A percentile compares a stretch with the other conserved stretches of the same genome.
These are phyloP conservation scores for Punctoribates punctum DNA, from an alignment of 2,888 invertebrate genomes.

Conservation along the genomic window DNA sequence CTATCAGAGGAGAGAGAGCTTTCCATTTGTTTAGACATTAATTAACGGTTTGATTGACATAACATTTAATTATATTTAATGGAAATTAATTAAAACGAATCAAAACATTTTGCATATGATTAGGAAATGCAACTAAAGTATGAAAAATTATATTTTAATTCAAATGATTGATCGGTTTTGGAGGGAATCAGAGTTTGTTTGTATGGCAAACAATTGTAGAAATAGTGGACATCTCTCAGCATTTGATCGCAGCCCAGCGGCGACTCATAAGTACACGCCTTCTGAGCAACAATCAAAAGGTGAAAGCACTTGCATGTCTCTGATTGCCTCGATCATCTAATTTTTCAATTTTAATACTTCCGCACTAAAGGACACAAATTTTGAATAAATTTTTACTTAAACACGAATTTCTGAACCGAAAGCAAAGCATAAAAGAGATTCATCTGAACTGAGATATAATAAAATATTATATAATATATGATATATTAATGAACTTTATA, in stretches of 20 bases:
- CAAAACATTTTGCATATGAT: too few species aligned
- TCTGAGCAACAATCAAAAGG: constrained; percentile 44
- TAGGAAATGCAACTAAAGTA: too few species aligned
- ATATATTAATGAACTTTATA: too few species aligned
- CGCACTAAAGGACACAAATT: too few species aligned
- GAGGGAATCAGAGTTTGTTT: neutral
- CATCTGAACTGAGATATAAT: too few species aligned
- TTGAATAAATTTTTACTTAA: too few species aligned
- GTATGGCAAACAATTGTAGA: neutral
- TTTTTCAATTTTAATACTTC: too few species aligned
- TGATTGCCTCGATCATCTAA: neutral
- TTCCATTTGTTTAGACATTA: too few species aligned
- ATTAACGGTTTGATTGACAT: neutral
- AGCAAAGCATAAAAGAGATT: too few species aligned
- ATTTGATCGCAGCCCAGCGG: constrained; percentile 42
- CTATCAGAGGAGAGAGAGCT: neutral
- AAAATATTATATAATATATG: too few species aligned
- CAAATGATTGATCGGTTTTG: neutral
- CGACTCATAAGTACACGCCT: constrained; percentile 35
- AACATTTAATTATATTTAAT: neutral
- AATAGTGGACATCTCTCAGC: constrained; percentile 32
- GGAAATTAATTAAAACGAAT: neutral
- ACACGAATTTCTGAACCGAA: too few species aligned
- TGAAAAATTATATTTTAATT: neutral
- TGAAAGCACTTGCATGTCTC: constrained; percentile 15